Evolutionary conservation across 2,113 vertebrate species (phyloP).

Genomic region (Callopanchax toddi): DNA sequence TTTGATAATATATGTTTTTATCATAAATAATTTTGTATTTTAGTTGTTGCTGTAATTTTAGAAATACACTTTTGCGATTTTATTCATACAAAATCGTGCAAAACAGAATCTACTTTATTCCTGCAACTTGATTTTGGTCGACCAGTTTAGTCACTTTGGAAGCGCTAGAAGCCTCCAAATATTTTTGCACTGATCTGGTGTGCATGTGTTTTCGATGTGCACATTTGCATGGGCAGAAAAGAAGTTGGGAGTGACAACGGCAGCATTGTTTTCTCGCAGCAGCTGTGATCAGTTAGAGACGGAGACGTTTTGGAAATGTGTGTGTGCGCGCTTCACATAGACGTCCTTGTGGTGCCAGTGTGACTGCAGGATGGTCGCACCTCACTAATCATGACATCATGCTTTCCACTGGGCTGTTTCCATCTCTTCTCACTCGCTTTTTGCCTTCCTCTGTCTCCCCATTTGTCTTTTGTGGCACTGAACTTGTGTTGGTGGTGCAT

Average conservation of each 20-base stretch:
- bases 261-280: conserved; percentile 59
- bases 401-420: conserved; percentile 66
- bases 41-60: too few species aligned
- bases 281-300: conserved; percentile 64
- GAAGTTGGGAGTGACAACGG: conserved; percentile 52
- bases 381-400: conserved; percentile 78
- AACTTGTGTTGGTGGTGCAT: conserved; percentile 42
- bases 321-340: conserved; percentile 30
- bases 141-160: not conserved
- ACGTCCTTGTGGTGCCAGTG: conserved; percentile 66
- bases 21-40: conserved; percentile 1
- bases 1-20: conserved; percentile 2
- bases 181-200: conserved; percentile 8
- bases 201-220: not conserved
- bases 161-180: not conserved
- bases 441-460: conserved; percentile 33
- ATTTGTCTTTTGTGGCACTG: conserved; percentile 40
- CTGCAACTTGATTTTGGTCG: conserved; percentile 13
- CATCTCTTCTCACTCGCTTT: conserved; percentile 43
- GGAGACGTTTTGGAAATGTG: conserved; percentile 30
- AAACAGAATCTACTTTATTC: conserved; percentile 12
- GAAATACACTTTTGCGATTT: too few species aligned
- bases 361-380: conserved; percentile 71
- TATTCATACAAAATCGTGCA: not conserved
- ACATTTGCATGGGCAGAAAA: conserved; percentile 6